Evolutionary conservation across 2,797 vertebrate genomes (phyloP).

Genomic region (Aldrovandia affinis): DNA sequence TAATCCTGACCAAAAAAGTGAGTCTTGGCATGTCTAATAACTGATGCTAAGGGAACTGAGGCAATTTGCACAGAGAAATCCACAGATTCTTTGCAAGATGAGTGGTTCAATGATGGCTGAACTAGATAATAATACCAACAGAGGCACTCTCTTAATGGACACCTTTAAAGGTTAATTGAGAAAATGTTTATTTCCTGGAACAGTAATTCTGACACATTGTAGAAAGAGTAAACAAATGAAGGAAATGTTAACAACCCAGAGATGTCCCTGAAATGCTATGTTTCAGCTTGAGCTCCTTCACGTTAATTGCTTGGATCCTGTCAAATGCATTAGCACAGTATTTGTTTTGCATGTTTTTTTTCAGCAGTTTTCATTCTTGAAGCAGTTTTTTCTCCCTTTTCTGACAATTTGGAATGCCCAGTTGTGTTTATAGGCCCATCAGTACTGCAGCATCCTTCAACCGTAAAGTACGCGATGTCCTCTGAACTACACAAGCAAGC

Average conservation of each 20-base stretch:
- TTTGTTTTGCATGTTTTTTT: not conserved
- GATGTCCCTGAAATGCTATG: not conserved
- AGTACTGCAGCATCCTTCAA: not conserved
- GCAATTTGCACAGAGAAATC: not conserved
- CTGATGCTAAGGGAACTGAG: not conserved
- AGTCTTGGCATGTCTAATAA: too few species aligned
- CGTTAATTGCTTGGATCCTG: not conserved
- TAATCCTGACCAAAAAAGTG: too few species aligned
- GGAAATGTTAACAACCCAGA: too few species aligned
- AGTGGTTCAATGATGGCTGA: not conserved
- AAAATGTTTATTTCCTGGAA: constrained; percentile 13
- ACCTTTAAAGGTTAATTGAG: constrained; percentile 8
- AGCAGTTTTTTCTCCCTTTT: too few species aligned
- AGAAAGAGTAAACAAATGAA: not conserved
- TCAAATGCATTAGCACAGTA: not conserved
- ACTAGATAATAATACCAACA: not conserved
- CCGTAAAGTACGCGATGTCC: not conserved
- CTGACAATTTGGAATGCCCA: too few species aligned
- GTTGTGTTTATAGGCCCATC: too few species aligned
- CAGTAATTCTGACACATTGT: not conserved
- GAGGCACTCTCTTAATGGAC: not conserved
- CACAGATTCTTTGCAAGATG: not conserved
- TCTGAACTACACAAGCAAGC: not conserved
- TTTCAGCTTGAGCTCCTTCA: too few species aligned
- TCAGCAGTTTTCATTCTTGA: not conserved